These are phyloP conservation scores for Drosophila aldrichi DNA, from an alignment of 2,888 invertebrate species.

Conservation along the genomic window DNA sequence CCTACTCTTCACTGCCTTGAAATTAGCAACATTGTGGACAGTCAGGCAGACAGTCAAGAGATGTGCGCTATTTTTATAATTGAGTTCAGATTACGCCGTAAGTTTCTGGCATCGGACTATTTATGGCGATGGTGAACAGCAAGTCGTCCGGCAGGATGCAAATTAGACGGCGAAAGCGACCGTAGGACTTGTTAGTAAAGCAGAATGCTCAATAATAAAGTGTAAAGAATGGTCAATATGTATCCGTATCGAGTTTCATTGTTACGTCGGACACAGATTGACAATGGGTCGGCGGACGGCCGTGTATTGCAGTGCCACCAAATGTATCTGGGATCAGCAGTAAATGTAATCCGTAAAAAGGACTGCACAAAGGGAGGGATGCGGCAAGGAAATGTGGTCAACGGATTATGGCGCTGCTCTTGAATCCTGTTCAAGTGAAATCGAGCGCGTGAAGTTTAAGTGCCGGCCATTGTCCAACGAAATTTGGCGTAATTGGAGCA, in stretches of 20 bases:
- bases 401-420: slow-evolving; percentile 59
- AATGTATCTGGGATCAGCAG: not conserved
- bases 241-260: not conserved
- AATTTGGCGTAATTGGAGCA: slow-evolving; percentile 64
- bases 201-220: slow-evolving; percentile 2
- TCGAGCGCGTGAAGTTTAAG: slow-evolving; percentile 72
- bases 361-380: slow-evolving; percentile 24
- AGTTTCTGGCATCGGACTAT: not conserved
- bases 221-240: not conserved
- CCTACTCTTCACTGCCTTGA: not conserved
- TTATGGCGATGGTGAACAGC: not conserved
- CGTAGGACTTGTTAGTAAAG: not conserved
- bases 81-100: slow-evolving; percentile 7
- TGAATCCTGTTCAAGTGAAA: slow-evolving; percentile 64
- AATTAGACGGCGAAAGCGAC: not conserved
- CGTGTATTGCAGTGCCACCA: not conserved
- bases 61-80: not conserved
- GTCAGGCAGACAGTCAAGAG: no score
- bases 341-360: slow-evolving; percentile 35
- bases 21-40: slow-evolving; percentile 1
- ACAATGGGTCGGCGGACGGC: not conserved
- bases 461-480: slow-evolving; percentile 61
- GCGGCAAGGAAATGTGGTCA: slow-evolving; percentile 22
- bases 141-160: not conserved
- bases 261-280: not conserved